Conservation (phyloP, 1,140 invertebrate genomes). For the Hycleus phaleratus region DNA sequence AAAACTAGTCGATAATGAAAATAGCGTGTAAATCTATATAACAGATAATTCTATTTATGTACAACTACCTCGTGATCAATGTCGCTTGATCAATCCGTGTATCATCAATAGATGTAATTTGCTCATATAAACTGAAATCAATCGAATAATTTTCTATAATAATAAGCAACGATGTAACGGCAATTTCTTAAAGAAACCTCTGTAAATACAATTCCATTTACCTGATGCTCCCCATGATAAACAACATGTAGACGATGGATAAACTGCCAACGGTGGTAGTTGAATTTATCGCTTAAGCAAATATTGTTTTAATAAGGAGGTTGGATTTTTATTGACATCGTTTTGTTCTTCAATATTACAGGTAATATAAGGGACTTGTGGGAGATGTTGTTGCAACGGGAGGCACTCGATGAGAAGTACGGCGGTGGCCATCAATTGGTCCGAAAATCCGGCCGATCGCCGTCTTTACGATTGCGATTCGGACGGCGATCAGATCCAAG, state of each 20-base stretch:
- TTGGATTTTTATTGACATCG: too few species aligned
- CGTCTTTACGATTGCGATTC: slow-evolving; percentile 60
- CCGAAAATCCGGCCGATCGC: slow-evolving; percentile 61
- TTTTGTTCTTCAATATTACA: slow-evolving; percentile 23
- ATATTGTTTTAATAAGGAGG: too few species aligned
- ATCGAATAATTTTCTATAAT: too few species aligned
- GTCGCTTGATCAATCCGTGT: slow-evolving; percentile 4
- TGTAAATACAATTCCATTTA: too few species aligned
- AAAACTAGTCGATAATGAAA: slow-evolving; percentile 4
- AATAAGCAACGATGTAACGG: too few species aligned
- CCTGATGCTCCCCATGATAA: too few species aligned
- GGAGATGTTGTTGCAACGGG: slow-evolving; percentile 51
- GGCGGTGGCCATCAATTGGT: slow-evolving; percentile 53
- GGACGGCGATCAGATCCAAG: slow-evolving; percentile 61
- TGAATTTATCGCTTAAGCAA: too few species aligned
- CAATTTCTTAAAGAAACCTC: too few species aligned
- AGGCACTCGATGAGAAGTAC: slow-evolving; percentile 43
- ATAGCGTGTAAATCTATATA: slow-evolving; percentile 2
- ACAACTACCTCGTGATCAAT: not conserved
- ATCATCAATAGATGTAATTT: not conserved
- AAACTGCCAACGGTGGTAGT: too few species aligned
- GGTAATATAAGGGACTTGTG: slow-evolving; percentile 47
- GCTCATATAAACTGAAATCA: too few species aligned
- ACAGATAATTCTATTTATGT: slow-evolving; percentile 6
- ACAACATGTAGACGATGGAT: too few species aligned